phyloP scores from a whole-genome alignment of 2,113 vertebrate genomes.

The Pituophis catenifer region DNA sequence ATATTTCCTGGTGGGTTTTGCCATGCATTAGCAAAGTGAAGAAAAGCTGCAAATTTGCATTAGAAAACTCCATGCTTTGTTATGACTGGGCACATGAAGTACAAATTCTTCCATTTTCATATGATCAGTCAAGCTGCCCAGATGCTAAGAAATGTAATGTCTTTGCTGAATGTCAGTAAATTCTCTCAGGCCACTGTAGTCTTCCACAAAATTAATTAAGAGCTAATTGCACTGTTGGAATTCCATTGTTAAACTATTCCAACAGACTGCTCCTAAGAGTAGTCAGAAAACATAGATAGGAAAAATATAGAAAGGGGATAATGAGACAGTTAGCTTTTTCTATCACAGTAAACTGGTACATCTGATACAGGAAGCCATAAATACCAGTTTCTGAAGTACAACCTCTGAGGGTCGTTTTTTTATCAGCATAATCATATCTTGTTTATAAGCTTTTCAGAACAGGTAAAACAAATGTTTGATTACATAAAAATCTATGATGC shows the following conservation, averaged over 20 bases:
- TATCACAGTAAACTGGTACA: not conserved
- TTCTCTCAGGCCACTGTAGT: slow-evolving; percentile 36
- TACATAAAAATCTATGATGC: not conserved
- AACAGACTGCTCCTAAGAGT: not conserved
- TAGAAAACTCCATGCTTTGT: slow-evolving; percentile 43
- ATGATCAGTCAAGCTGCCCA: slow-evolving; percentile 26
- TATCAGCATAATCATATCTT: not conserved
- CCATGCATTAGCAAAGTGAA: slow-evolving; percentile 44
- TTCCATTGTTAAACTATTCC: slow-evolving; percentile 31
- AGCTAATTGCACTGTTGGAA: slow-evolving; percentile 45
- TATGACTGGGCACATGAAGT: slow-evolving; percentile 40
- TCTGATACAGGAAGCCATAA: not conserved
- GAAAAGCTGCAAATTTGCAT: slow-evolving; percentile 49
- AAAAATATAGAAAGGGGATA: slow-evolving; percentile 34
- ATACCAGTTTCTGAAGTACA: not conserved
- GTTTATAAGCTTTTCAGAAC: not conserved
- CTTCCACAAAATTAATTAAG: slow-evolving; percentile 45
- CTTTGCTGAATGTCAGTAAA: not conserved
- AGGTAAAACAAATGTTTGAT: not conserved
- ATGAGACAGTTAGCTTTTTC: not conserved
- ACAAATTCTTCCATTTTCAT: slow-evolving; percentile 26
- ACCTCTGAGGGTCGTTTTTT: not conserved
- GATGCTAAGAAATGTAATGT: slow-evolving; percentile 17
- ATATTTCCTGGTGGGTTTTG: slow-evolving; percentile 44
- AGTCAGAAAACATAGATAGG: slow-evolving; percentile 14